Conservation (phyloP, 2,113 vertebrate species). For the Corythornis cristatus region DNA sequence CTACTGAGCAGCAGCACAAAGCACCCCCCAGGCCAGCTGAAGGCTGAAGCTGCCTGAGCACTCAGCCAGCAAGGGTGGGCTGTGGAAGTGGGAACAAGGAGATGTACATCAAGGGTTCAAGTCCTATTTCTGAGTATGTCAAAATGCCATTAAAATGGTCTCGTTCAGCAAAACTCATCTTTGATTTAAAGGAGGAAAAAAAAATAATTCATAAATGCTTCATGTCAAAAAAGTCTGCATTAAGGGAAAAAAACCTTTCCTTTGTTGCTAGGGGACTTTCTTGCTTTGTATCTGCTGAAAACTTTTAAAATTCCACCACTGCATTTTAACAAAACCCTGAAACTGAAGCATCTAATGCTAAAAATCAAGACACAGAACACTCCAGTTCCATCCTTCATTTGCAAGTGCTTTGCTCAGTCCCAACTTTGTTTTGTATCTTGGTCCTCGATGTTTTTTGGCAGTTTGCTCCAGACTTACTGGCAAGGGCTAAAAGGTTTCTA, state of each 20-base stretch:
- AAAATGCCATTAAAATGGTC: not conserved
- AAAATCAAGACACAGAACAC: not conserved
- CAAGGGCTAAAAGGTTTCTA: constrained; percentile 69
- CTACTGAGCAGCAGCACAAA: not conserved
- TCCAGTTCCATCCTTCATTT: not conserved
- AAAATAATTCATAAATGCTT: not conserved
- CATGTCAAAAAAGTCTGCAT: not conserved
- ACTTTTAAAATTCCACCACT: not conserved
- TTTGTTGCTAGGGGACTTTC: constrained; percentile 46
- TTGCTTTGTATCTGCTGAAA: constrained; percentile 7
- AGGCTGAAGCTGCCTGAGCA: not conserved
- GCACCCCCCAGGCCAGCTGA: not conserved
- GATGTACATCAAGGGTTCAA: not conserved
- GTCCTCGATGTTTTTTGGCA: constrained; percentile 57
- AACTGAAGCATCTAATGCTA: not conserved
- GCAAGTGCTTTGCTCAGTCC: constrained; percentile 24
- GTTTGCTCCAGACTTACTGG: constrained; percentile 68
- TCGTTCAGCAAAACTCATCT: not conserved
- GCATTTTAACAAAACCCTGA: not conserved
- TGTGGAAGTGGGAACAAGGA: not conserved
- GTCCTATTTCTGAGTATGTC: not conserved
- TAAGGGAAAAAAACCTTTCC: not conserved
- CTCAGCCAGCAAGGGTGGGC: not conserved
- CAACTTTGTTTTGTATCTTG: constrained; percentile 20
- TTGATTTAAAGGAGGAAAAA: not conserved